These are phyloP conservation scores for Delphinapterus leucas DNA, from an alignment of 2,113 vertebrate genomes.

Conservation along the genomic window DNA sequence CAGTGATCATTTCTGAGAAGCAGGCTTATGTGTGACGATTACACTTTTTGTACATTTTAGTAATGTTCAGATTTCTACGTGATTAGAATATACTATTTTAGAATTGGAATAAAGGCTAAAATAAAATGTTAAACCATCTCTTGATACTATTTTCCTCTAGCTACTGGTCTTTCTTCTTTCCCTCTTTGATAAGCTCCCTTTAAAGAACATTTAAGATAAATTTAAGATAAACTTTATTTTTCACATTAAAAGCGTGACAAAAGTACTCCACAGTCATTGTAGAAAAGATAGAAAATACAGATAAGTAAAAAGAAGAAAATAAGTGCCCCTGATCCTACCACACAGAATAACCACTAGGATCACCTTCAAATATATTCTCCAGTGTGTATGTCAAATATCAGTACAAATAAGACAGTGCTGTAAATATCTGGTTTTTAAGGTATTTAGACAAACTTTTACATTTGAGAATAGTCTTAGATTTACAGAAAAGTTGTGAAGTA, in stretches of 20 bases:
- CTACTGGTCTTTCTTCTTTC: not conserved
- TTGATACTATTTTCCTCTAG: not conserved
- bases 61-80: not conserved
- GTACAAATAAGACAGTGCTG: not conserved
- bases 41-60: not conserved
- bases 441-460: not conserved
- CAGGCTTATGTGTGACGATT: not conserved
- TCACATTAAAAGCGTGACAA: not conserved
- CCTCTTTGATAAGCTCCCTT: not conserved
- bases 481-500: not conserved
- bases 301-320: not conserved
- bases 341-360: not conserved
- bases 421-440: not conserved
- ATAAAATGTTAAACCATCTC: not conserved
- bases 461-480: not conserved
- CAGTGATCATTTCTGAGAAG: not conserved
- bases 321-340: not conserved
- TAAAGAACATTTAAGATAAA: not conserved
- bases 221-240: not conserved
- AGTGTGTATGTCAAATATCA: not conserved
- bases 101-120: not conserved
- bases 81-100: not conserved
- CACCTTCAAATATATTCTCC: not conserved
- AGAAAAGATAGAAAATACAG: not conserved
- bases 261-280: not conserved